Evolutionary conservation across 2,888 invertebrate species (phyloP).

Genomic region (Rapana venosa): DNA sequence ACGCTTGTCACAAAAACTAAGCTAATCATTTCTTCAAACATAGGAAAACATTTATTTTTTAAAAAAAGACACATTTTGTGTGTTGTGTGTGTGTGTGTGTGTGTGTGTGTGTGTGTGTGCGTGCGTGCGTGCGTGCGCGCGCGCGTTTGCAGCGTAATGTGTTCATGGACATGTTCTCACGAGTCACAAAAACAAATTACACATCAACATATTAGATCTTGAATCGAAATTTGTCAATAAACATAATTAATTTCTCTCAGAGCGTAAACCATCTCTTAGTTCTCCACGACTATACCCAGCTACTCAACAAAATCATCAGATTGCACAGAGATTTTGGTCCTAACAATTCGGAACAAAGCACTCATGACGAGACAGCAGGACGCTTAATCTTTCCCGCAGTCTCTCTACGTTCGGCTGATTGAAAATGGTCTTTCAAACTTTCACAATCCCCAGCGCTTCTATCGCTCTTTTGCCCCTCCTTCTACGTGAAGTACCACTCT

Average conservation of each 20-base stretch:
- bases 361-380: no score
- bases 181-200: not conserved
- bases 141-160: not conserved
- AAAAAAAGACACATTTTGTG: not conserved
- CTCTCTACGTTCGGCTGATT: not conserved
- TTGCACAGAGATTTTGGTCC: no score
- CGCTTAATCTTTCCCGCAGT: not conserved
- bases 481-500: not conserved
- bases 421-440: not conserved
- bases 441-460: not conserved
- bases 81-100: constrained; percentile 4
- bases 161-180: not conserved
- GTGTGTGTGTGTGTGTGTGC: constrained; percentile 9
- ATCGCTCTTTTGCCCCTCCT: not conserved
- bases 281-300: no score
- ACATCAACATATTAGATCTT: not conserved
- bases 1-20: not conserved
- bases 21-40: not conserved
- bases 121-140: constrained; percentile 1
- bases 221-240: not conserved
- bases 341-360: no score
- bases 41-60: not conserved
- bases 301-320: no score
- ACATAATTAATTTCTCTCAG: not conserved
- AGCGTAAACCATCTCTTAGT: no score